Base-by-base conservation (phyloP, 2,797 vertebrate genomes). In the Paguma larvata region DNA sequence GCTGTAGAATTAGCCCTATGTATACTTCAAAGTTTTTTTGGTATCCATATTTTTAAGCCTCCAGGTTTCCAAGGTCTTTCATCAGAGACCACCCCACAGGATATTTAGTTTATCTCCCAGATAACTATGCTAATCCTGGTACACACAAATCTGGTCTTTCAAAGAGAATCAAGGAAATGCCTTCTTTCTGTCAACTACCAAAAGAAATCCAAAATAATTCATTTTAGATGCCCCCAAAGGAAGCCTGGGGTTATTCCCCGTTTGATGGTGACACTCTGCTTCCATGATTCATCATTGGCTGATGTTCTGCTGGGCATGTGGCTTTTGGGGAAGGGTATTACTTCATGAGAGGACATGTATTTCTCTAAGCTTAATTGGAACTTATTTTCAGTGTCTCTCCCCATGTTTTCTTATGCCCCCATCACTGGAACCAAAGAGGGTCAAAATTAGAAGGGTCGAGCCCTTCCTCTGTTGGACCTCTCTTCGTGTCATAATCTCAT, bases 141-240 rank as follows among this genome's bases (percentile, higher is more conserved):
- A 63, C 12, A n/a, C 25, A 46, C 41, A 85, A 87, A 84, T 46
- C 38, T 41, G n/a, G 34, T 18, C 56, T 92, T 93, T 91, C 85
- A 85, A 68, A 88, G 59, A 84, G 65, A 90, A 90, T 11, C 63
- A 38, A n/a, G 18, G 32, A 94, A 94, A 92, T 85, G 38, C 32
- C 38, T 79, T 75, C 25, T 68, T 80, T 75, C 53, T 53, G 46
- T 65, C 48, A 41, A 27, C 46, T 38, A 67, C 78, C 56, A 95
- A 87, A 70, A 14, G 9, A 84, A 53, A 72, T 72, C 30, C 56
- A 94, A 88, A 78, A 6, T 85, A 91, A 90, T 44, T 48, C 63
- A 51, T 23, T 59, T 59, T 46, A 11, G 8, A 41, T 16, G 16
- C 18, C 27, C 25, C 21, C 7, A 73, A 72, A 46, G 14, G 59